Percentiles rank a stretch among this genome's conserved stretches.
These are phyloP conservation scores for Lanistes nyassanus DNA, from an alignment of 1,140 invertebrate genomes.

Conservation along the genomic window DNA sequence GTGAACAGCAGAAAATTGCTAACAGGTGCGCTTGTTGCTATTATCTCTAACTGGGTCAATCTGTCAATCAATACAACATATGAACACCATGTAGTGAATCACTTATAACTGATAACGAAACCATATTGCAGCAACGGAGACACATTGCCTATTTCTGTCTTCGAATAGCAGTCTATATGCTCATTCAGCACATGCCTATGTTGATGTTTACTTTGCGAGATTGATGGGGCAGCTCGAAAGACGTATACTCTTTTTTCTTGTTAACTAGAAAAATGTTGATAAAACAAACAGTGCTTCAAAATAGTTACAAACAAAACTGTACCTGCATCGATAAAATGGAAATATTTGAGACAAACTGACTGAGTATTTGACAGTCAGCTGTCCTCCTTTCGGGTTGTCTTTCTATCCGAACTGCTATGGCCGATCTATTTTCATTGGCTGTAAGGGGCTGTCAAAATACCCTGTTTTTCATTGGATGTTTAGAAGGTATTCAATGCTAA, in stretches of 20 bases:
- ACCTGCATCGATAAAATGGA: conserved; percentile 24
- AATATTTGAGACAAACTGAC: conserved; percentile 22
- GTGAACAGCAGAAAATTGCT: no score
- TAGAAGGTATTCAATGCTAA: no score
- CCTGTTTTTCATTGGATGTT: neutral
- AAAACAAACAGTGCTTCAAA: neutral
- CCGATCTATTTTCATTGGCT: conserved; percentile 21
- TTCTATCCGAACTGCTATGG: conserved; percentile 5
- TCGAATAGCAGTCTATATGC: no score
- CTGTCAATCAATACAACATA: no score
- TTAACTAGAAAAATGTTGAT: neutral
- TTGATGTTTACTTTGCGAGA: conserved; percentile 16
- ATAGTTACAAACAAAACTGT: neutral
- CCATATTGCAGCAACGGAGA: no score
- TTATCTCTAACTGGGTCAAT: no score
- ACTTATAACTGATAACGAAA: no score
- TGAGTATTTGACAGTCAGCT: conserved; percentile 24
- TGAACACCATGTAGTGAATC: no score
- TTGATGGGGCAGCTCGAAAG: neutral
- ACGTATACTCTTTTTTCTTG: neutral
- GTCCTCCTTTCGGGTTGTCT: conserved; percentile 28
- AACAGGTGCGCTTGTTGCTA: no score
- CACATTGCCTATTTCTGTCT: no score
- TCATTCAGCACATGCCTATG: conserved; percentile 21
- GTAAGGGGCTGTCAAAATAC: neutral